phyloP scores from a whole-genome alignment of 2,797 vertebrate genomes.

The Cheirogaleus major region DNA sequence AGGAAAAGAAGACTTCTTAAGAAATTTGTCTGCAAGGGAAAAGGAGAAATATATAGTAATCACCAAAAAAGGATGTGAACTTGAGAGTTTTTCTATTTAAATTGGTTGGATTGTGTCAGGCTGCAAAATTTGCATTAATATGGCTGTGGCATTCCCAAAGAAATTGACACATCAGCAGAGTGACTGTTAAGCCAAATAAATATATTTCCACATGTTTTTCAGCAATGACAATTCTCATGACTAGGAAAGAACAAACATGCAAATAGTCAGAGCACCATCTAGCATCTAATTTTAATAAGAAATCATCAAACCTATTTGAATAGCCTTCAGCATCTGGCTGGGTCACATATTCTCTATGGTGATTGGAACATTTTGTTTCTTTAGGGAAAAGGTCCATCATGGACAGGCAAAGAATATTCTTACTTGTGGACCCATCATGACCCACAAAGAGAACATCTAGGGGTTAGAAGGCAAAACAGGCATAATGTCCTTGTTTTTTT shows the following conservation, averaged over 20 bases:
- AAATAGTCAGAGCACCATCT: background rate
- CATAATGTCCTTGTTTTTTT: background rate
- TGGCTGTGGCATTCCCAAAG: background rate
- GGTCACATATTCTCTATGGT: background rate
- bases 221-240: background rate
- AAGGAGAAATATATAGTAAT: background rate
- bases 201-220: constrained; percentile 32
- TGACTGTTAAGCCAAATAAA: constrained; percentile 23
- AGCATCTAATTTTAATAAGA: constrained; percentile 65
- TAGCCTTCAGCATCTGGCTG: background rate
- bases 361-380: background rate
- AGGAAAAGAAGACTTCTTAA: background rate
- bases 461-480: background rate
- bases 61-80: background rate
- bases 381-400: background rate
- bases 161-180: background rate
- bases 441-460: background rate
- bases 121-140: background rate
- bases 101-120: background rate
- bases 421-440: background rate
- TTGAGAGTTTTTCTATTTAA: background rate
- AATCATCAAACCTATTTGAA: background rate
- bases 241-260: constrained; percentile 43
- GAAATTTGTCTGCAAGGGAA: background rate
- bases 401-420: background rate